Evolutionary conservation across 1,140 invertebrate genomes (phyloP).

Genomic region (Sminthurides bifidus): DNA sequence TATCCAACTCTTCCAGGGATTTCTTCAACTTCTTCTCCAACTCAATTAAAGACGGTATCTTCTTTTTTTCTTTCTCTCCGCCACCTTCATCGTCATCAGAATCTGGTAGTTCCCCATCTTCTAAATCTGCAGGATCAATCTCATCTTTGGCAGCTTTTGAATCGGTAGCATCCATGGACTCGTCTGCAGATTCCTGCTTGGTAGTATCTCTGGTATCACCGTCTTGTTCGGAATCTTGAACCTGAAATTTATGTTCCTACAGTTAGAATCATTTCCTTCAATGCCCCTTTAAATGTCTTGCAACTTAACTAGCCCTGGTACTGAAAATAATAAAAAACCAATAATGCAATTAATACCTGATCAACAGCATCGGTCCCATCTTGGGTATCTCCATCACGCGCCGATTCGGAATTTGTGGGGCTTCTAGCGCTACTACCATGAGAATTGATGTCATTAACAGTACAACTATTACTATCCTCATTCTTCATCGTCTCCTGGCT

Average conservation of each 20-base stretch:
- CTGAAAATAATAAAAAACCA: background rate
- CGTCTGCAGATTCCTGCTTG: background rate
- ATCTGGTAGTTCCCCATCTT: conserved; percentile 33
- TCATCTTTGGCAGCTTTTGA: conserved; percentile 14
- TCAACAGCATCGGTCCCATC: too few species aligned
- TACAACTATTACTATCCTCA: too few species aligned
- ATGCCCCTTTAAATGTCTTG: too few species aligned
- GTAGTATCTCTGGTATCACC: background rate
- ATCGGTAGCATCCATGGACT: too few species aligned
- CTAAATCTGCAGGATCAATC: conserved; percentile 29
- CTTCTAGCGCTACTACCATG: too few species aligned
- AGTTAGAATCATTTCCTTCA: background rate
- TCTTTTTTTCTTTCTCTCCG: conserved; percentile 6
- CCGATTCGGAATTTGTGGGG: too few species aligned
- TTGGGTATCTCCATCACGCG: too few species aligned
- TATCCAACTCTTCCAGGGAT: background rate
- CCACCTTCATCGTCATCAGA: conserved; percentile 28
- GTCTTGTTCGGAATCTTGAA: background rate
- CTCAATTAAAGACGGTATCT: background rate
- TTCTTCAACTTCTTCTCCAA: conserved; percentile 3
- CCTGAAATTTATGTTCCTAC: background rate
- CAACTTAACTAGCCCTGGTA: background rate
- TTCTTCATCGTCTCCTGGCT: conserved; percentile 5
- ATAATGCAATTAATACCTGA: too few species aligned
- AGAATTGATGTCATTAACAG: too few species aligned